phyloP scores from a whole-genome alignment of 2,797 vertebrate species.

The Tangara arthus region DNA sequence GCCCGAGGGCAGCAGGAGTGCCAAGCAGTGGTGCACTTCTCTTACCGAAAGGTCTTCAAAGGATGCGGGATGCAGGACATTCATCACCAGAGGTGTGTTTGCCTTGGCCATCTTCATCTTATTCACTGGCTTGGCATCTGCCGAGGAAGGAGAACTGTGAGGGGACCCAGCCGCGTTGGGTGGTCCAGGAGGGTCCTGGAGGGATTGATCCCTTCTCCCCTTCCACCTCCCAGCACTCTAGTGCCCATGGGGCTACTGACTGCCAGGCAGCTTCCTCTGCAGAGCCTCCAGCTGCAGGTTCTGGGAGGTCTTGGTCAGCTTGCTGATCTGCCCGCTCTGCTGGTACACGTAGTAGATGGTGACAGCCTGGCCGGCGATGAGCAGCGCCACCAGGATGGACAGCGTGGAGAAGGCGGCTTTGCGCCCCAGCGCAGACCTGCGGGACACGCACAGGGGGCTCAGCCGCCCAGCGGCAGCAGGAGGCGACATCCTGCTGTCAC shows the following conservation, averaged over 20 bases:
- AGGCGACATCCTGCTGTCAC: neutral
- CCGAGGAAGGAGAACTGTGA: neutral
- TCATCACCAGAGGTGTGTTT: conserved; percentile 71
- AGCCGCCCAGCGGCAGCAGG: fast-evolving
- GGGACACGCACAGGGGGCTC: neutral
- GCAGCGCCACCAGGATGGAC: conserved; percentile 85
- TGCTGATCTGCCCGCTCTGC: conserved; percentile 82
- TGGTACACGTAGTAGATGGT: conserved; percentile 83
- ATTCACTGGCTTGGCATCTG: conserved; percentile 52
- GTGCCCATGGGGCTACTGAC: conserved; percentile 59
- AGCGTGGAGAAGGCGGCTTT: conserved; percentile 78
- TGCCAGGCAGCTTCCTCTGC: conserved; percentile 63
- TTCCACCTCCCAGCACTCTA: neutral
- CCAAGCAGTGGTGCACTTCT: neutral
- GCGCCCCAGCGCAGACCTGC: conserved; percentile 59
- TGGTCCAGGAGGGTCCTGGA: too few species aligned
- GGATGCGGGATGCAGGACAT: neutral
- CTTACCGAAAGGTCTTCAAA: conserved; percentile 5
- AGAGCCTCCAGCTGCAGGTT: conserved; percentile 77
- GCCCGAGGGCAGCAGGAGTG: neutral
- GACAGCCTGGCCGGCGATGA: conserved; percentile 88
- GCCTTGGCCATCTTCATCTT: conserved; percentile 74
- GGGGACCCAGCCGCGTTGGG: fast-evolving
- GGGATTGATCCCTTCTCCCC: neutral
- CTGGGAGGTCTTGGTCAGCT: conserved; percentile 76